phyloP scores from a whole-genome alignment of 2,888 invertebrate genomes.

The Odontothrips loti region DNA sequence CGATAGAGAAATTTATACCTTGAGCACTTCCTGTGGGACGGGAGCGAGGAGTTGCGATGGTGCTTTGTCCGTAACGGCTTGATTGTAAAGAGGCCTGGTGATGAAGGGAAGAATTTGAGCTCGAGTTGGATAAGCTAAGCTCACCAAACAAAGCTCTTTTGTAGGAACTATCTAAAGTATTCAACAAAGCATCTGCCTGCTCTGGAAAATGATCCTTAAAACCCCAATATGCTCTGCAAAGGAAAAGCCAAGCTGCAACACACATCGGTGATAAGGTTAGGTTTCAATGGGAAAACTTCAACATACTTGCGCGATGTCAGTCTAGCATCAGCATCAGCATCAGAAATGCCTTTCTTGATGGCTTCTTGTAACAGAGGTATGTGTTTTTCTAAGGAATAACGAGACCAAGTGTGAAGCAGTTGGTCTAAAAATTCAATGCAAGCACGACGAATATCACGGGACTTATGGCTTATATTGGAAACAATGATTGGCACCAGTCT shows the following conservation, averaged over 20 bases:
- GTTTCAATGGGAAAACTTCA: not conserved
- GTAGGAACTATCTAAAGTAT: slow-evolving; percentile 74
- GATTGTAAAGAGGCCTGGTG: slow-evolving; percentile 33
- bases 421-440: slow-evolving; percentile 78
- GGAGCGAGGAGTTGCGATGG: not conserved
- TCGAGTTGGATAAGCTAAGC: slow-evolving; percentile 40
- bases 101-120: slow-evolving; percentile 41
- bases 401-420: slow-evolving; percentile 83
- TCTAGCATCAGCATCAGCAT: slow-evolving; percentile 89
- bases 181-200: slow-evolving; percentile 78
- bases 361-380: slow-evolving; percentile 72
- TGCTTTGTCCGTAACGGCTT: not conserved
- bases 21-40: slow-evolving; percentile 1
- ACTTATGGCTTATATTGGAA: slow-evolving; percentile 75
- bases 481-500: slow-evolving; percentile 76
- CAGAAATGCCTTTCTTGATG: slow-evolving; percentile 79
- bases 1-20: not conserved
- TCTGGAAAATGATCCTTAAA: slow-evolving; percentile 88
- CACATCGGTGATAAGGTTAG: not conserved
- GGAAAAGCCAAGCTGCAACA: slow-evolving; percentile 30
- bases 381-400: slow-evolving; percentile 75
- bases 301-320: slow-evolving; percentile 73
- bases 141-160: slow-evolving; percentile 62
- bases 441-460: slow-evolving; percentile 80
- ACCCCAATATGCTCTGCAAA: slow-evolving; percentile 76